These are phyloP conservation scores for Malurus alboscapulatus DNA, from an alignment of 2,113 vertebrate genomes.

Conservation along the genomic window DNA sequence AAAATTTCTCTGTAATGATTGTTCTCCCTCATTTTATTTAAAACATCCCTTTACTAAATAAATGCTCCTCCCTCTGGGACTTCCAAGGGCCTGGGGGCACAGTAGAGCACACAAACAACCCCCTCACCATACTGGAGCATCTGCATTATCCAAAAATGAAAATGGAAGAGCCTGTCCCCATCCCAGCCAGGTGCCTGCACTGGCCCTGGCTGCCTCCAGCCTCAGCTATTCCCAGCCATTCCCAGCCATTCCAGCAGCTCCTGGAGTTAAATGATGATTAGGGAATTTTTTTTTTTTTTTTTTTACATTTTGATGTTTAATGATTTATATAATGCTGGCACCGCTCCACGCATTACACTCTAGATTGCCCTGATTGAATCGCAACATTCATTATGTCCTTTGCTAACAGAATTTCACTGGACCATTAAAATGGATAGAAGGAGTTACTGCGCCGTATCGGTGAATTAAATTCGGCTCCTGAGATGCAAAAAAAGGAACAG, in stretches of 20 bases:
- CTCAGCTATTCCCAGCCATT: background rate
- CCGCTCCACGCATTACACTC: background rate
- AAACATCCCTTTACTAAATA: background rate
- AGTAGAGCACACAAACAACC: background rate
- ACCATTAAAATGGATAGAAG: background rate
- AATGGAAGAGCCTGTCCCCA: background rate
- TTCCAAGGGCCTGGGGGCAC: background rate
- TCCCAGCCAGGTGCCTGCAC: background rate
- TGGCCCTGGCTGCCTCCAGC: background rate
- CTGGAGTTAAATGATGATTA: background rate
- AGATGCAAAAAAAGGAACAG: background rate
- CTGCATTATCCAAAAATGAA: background rate
- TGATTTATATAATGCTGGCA: slow-evolving; percentile 32
- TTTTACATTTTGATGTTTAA: background rate
- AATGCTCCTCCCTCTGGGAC: background rate
- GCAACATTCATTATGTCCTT: slow-evolving; percentile 4
- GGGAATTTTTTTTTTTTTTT: background rate
- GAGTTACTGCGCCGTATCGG: accelerated
- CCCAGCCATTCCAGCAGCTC: background rate
- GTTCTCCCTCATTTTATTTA: background rate
- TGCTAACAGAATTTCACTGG: slow-evolving; percentile 31
- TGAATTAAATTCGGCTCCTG: background rate
- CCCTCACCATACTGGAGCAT: background rate
- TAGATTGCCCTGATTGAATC: slow-evolving; percentile 16
- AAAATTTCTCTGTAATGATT: background rate